A percentile compares a stretch with the other conserved stretches of the same genome.
Evolutionary conservation across 2,797 vertebrate genomes (phyloP).

Genomic region (Trachurus trachurus): DNA sequence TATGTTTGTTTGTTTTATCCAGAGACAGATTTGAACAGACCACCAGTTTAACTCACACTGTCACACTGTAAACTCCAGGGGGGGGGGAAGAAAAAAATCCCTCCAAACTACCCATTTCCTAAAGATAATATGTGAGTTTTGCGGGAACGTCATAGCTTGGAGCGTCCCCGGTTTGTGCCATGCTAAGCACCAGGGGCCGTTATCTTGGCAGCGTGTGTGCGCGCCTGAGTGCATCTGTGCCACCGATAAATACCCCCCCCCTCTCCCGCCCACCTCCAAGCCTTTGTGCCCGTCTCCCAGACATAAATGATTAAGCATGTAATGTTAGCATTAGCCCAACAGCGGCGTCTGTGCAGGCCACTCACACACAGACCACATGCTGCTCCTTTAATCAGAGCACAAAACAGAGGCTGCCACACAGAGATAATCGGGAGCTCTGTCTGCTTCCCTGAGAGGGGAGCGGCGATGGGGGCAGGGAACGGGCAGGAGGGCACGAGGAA

Average conservation of each 20-base stretch:
- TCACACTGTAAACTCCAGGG: slow-evolving; percentile 24
- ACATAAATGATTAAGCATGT: slow-evolving; percentile 87
- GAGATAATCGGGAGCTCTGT: slow-evolving; percentile 79
- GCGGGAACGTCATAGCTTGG: slow-evolving; percentile 47
- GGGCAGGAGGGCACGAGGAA: slow-evolving; percentile 56
- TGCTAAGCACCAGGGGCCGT: slow-evolving; percentile 54
- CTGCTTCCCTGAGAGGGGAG: slow-evolving; percentile 58
- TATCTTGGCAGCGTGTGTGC: slow-evolving; percentile 70
- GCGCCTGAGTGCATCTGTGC: slow-evolving; percentile 71
- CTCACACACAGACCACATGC: slow-evolving; percentile 81
- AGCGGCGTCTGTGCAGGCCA: slow-evolving; percentile 69
- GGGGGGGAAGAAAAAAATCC: background rate
- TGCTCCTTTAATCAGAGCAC: slow-evolving; percentile 85
- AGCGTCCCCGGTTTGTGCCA: slow-evolving; percentile 60
- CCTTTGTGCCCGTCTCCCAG: slow-evolving; percentile 80
- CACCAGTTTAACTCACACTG: slow-evolving; percentile 39
- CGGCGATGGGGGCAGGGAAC: slow-evolving; percentile 21
- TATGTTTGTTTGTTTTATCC: slow-evolving; percentile 50
- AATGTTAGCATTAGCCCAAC: slow-evolving; percentile 82
- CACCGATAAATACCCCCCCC: slow-evolving; percentile 68
- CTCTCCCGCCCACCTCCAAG: slow-evolving; percentile 24
- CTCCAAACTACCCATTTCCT: slow-evolving; percentile 35
- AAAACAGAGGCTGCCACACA: slow-evolving; percentile 80
- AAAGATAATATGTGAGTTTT: slow-evolving; percentile 60
- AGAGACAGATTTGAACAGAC: slow-evolving; percentile 44